Evolutionary conservation across 2,888 invertebrate genomes (phyloP), one percentile per base, ranked within the genome.

Genomic region (Drosophila lacicola): DNA sequence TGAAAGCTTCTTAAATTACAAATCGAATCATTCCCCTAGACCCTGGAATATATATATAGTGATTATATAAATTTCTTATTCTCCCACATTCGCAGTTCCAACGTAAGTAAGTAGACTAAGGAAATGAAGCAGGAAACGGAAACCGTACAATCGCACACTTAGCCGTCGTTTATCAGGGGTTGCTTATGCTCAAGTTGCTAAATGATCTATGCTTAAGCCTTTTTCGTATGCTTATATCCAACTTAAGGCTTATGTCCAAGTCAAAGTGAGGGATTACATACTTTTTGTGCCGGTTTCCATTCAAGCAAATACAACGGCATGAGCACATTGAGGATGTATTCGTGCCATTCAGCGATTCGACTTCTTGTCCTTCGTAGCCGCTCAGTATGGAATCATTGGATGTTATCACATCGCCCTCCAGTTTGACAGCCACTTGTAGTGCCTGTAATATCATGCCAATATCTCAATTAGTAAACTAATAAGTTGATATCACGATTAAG

Each of bases 371-470:
- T 69, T 92, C 91, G 78, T 92, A 92, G 62, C 97, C 97, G 80
- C 97, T 95, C 85, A 97, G 93, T 88, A 98, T 97, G 80, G 96
- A 97, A 67, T 97, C 97, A 90, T 98, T 98, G 46, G 97, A 97
- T 68, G 97, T 98, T 93, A 99, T 99, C 86, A 99, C 98, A 94
- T 99, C 99, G 70, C 99, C 98, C 91, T 99, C 98, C 72, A 99
- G 93, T 69, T 98, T 95, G 21, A 99, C 98, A 63, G 98, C 98
- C 53, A 97, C 98, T 91, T 98, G 97, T 77, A 98, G 96, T 68
- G 98, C 98, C 95, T 98, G 94, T 54, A 92, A 91, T 49, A 64
- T 65, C 54, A 54, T 47, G 57, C 34, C n/a, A n/a, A 55, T 29
- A 29, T 44, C 33, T 74, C 68, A 49, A 51, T 69, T 65, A 77